Conservation (phyloP, 2,113 vertebrate genomes). For the Pelecanoides urinatrix region DNA sequence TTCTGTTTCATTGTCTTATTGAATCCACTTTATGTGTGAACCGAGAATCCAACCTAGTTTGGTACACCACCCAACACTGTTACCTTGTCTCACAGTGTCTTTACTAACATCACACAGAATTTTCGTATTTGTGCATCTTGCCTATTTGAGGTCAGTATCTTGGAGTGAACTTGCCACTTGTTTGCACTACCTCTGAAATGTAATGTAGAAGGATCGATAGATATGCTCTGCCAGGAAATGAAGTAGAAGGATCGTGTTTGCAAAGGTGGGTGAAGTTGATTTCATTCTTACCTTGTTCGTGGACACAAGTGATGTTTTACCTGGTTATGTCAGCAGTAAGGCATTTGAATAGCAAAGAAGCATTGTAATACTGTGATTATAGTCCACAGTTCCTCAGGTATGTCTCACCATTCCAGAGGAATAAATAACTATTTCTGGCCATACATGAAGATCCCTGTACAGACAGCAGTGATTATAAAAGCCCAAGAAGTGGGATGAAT, state of each 20-base stretch:
- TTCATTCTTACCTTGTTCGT: background rate
- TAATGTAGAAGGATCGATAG: background rate
- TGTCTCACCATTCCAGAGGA: background rate
- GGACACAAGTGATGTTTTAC: background rate
- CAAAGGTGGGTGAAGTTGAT: background rate
- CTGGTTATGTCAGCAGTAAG: background rate
- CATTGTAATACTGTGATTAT: background rate
- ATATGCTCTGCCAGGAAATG: background rate
- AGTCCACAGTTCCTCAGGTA: background rate
- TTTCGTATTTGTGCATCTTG: background rate
- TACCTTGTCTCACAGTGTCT: background rate
- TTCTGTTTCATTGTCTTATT: background rate
- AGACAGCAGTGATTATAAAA: background rate
- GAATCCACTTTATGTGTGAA: background rate
- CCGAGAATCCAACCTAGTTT: background rate
- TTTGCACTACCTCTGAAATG: background rate
- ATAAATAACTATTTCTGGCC: background rate
- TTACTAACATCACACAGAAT: background rate
- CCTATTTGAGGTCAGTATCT: background rate
- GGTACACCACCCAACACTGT: background rate
- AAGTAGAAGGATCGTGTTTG: background rate
- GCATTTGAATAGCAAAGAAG: background rate
- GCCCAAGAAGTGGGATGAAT: background rate
- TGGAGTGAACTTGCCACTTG: background rate
- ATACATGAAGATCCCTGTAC: background rate